A percentile compares a stretch with the other conserved stretches of the same genome.
Evolutionary conservation across 2,797 vertebrate genomes (phyloP).

Genomic region (Clamator glandarius): DNA sequence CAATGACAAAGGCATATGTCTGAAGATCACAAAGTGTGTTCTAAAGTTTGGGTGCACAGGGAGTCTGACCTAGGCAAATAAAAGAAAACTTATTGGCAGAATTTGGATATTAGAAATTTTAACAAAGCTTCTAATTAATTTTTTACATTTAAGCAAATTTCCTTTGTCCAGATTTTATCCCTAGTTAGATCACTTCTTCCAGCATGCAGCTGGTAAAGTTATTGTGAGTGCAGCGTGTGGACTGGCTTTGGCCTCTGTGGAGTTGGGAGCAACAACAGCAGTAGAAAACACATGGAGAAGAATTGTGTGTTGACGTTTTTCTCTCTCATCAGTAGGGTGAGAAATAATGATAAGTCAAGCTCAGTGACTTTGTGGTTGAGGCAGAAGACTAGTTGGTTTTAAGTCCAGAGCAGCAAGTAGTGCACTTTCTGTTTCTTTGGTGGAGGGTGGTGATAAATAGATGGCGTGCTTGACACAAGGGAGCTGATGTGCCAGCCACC

Average conservation of each 20-base stretch:
- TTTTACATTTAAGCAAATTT: background rate
- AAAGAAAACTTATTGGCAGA: background rate
- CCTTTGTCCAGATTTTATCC: background rate
- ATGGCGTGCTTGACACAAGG: background rate
- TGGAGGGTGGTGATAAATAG: background rate
- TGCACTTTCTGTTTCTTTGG: background rate
- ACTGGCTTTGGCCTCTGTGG: background rate
- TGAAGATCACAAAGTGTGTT: background rate
- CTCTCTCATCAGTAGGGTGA: background rate
- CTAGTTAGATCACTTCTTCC: background rate
- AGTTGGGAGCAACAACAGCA: background rate
- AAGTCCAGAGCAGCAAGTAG: background rate
- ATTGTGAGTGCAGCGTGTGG: fast-evolving
- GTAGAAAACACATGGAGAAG: background rate
- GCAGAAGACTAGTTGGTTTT: background rate
- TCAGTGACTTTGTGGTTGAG: background rate
- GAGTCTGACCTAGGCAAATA: background rate
- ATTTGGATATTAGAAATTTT: background rate
- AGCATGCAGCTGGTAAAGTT: background rate
- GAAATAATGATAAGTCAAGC: background rate
- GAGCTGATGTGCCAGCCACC: background rate
- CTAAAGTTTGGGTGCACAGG: background rate
- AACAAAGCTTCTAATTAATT: background rate
- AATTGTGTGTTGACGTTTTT: background rate
- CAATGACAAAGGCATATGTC: background rate